phyloP scores from a whole-genome alignment of 1,140 invertebrate species.

The Melanaphis sacchari region DNA sequence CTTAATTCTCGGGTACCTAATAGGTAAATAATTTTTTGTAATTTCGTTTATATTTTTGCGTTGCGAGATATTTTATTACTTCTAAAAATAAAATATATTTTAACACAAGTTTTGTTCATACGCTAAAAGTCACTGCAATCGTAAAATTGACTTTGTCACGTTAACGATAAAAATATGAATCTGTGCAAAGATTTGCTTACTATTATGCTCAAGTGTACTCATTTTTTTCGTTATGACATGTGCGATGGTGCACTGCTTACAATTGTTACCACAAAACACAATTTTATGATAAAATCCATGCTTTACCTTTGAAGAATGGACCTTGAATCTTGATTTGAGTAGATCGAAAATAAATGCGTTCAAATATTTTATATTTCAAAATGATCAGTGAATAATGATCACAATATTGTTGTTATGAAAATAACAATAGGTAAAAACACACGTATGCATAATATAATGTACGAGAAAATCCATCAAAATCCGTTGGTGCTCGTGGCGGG shows the following conservation, averaged over 20 bases:
- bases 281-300: neutral
- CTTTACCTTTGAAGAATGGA: neutral
- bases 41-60: neutral
- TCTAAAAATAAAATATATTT: slow-evolving; percentile 31
- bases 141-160: neutral
- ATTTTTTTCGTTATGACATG: neutral
- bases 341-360: neutral
- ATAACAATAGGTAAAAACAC: no score
- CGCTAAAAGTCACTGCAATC: neutral
- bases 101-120: neutral
- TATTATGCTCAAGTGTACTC: neutral
- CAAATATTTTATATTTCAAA: neutral
- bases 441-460: neutral
- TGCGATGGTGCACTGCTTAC: neutral
- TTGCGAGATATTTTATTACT: neutral
- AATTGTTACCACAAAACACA: neutral
- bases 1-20: neutral
- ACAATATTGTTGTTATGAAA: neutral
- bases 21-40: neutral
- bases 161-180: neutral
- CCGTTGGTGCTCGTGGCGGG: neutral
- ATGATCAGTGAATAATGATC: neutral
- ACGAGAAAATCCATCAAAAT: neutral
- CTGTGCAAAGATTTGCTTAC: neutral
- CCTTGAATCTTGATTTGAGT: neutral